Percentiles rank a stretch among this genome's conserved stretches.
Evolutionary conservation across 2,888 invertebrate genomes (phyloP).

Genomic region (Diaphora mendica): DNA sequence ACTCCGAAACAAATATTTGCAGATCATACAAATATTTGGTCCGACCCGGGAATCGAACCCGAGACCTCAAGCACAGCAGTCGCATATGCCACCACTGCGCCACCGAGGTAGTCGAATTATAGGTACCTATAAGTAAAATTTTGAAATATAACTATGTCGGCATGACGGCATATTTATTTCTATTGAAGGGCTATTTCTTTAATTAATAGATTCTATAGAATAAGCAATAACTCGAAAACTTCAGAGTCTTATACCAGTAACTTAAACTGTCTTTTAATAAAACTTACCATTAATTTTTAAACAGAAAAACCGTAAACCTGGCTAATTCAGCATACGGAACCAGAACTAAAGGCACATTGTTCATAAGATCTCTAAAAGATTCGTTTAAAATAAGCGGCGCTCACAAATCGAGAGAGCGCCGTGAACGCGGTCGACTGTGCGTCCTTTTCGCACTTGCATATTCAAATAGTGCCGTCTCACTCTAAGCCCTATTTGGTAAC

Average conservation of each 20-base stretch:
- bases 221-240: background rate
- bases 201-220: background rate
- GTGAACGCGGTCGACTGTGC: constrained; percentile 41
- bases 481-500: constrained; percentile 86
- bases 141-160: too few species aligned
- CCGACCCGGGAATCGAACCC: too few species aligned
- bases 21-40: too few species aligned
- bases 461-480: constrained; percentile 58
- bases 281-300: background rate
- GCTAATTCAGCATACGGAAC: constrained; percentile 29
- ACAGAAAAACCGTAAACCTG: background rate
- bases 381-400: constrained; percentile 64
- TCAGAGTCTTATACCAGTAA: background rate
- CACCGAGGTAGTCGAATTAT: too few species aligned
- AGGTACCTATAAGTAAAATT: too few species aligned
- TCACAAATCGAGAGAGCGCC: constrained; percentile 75
- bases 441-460: constrained; percentile 61
- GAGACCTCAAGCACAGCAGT: too few species aligned
- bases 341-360: constrained; percentile 18
- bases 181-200: background rate
- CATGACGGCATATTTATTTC: too few species aligned
- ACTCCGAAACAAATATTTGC: too few species aligned
- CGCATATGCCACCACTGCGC: too few species aligned
- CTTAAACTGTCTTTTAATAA: background rate
- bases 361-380: constrained; percentile 53